phyloP scores from a whole-genome alignment of 1,140 invertebrate species.

The Globodera ellingtonae region DNA sequence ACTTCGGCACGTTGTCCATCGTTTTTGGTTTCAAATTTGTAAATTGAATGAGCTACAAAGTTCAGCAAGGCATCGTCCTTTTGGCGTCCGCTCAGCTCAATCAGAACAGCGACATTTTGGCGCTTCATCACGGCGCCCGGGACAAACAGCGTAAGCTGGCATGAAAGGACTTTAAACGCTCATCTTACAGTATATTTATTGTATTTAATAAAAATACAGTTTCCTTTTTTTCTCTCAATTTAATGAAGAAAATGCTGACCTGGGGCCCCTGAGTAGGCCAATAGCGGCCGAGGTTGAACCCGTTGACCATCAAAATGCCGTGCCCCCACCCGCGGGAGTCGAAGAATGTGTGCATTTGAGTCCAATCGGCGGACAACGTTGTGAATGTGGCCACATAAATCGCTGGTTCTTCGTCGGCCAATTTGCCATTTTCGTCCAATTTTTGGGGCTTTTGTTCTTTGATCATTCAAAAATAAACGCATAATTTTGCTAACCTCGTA shows the following conservation, averaged over 20 bases:
- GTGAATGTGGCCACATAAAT: slow-evolving; percentile 23
- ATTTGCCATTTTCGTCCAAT: neutral
- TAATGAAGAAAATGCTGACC: slow-evolving; percentile 2
- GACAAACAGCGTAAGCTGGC: slow-evolving; percentile 37
- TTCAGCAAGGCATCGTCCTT: neutral
- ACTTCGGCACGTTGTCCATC: no score
- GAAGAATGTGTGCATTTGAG: slow-evolving; percentile 31
- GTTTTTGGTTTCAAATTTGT: neutral
- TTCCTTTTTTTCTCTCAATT: no score
- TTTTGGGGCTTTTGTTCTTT: neutral
- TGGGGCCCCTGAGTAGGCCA: slow-evolving; percentile 40
- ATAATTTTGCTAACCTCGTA: neutral
- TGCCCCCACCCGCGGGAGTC: slow-evolving; percentile 33
- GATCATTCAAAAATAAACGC: neutral
- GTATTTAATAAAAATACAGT: no score
- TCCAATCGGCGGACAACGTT: slow-evolving; percentile 19
- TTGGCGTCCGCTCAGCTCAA: slow-evolving; percentile 23
- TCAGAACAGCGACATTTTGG: slow-evolving; percentile 23
- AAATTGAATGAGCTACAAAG: neutral
- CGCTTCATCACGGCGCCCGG: slow-evolving; percentile 37
- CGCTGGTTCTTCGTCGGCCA: neutral
- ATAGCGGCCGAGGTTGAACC: slow-evolving; percentile 40
- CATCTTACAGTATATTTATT: neutral
- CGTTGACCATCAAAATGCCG: slow-evolving; percentile 38
- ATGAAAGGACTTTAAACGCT: neutral